Base-by-base conservation (phyloP, 2,888 invertebrate species). In the Heliconius hortense region DNA sequence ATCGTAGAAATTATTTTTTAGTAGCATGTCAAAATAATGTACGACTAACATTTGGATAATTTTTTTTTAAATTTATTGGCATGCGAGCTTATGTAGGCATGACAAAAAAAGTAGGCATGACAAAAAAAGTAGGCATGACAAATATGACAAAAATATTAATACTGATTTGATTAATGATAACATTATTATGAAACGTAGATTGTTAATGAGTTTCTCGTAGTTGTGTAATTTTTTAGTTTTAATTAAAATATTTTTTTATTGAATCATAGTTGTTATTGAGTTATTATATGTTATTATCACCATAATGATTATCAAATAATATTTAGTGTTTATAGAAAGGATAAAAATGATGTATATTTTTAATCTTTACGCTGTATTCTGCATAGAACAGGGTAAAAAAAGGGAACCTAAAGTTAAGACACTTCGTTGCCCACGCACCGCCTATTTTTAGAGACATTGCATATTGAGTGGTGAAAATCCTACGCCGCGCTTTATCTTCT, bases 1-100 rank as follows among this genome's bases (percentile, higher is more conserved):
- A 48, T 39, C 18, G 59, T 74, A 76, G 68, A 76, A 15, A 71
- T 26, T 35, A 67, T n/a, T 56, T 43, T n/a, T 24, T 77, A 77
- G 68, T 31, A 82, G 90, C 89, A 90, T 89, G 89, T 78, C 80
- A 73, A 78, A 79, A 67, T 82, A 83, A 81, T 81, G 11, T 18
- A 77, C 82, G 83, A 85, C 84, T 83, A 84, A 86, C 87, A 82
- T 84, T 26, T 26, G 31, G 64, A 66, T 48, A 24, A n/a, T 26
- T 26, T 4, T 26, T 1, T 43, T 84, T 43, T 62, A 39, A 11
- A 15, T 39, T 60, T 62, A 24, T 60, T 77, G 84, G 90, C 90
- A 90, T 90, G 90, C 77, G 2, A 43, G 69, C 35, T 69, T 69
- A n/a, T 21, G 26, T 56, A 60, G 28, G 71, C 71, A 71, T 71